Conservation (phyloP, 30 jellyfish, hydroid and myxozoan species). For the Turritopsis dohrnii region DNA sequence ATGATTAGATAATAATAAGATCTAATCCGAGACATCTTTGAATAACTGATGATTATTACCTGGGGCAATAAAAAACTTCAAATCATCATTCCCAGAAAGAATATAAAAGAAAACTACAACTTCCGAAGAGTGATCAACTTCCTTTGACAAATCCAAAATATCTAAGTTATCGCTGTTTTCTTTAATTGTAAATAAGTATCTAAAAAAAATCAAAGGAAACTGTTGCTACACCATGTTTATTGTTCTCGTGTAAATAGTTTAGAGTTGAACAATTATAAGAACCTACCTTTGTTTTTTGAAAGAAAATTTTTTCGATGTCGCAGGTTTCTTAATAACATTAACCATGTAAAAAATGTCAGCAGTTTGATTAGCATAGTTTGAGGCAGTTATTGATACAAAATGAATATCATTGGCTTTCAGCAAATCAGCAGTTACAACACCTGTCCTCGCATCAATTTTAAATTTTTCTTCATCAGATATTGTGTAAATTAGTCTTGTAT, state of each 20-base stretch:
- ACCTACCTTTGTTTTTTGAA: slow-evolving; percentile 27
- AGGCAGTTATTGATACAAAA: not conserved
- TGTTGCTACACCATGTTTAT: no score
- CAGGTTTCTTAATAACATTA: slow-evolving; percentile 2
- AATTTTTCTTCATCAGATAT: not conserved
- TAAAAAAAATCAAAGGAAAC: no score
- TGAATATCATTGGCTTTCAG: not conserved
- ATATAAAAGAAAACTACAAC: slow-evolving; percentile 33
- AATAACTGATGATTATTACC: no score
- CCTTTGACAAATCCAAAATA: not conserved
- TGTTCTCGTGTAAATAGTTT: no score
- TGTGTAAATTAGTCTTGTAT: not conserved
- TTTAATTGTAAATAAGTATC: not conserved
- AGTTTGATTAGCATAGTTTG: slow-evolving; percentile 4
- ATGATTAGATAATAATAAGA: no score
- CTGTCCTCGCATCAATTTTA: slow-evolving; percentile 19
- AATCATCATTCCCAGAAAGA: slow-evolving; percentile 36
- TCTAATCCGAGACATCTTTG: no score
- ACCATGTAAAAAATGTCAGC: not conserved
- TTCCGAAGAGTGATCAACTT: slow-evolving; percentile 10
- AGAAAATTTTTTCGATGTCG: not conserved
- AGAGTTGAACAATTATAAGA: not conserved
- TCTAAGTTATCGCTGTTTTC: not conserved
- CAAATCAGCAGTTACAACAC: slow-evolving; percentile 19
- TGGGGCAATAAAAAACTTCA: slow-evolving; percentile 22